Conservation (phyloP, 2,888 invertebrate genomes). For the Trachelus iudaicus region DNA sequence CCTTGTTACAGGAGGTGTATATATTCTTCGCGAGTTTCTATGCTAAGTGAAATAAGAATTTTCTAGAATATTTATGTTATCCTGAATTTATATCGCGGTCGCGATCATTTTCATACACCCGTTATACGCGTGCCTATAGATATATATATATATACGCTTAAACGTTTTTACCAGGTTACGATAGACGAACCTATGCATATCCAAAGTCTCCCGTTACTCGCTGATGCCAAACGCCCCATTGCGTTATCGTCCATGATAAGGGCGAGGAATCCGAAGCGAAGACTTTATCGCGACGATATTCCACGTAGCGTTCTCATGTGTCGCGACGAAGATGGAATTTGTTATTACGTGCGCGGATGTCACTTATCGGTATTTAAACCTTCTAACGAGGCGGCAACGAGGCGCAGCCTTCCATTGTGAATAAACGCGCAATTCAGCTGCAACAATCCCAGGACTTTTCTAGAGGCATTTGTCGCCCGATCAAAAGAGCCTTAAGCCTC, state of each 20-base stretch:
- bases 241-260: background rate
- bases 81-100: background rate
- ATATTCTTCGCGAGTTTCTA: background rate
- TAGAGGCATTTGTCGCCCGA: too few species aligned
- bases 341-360: background rate
- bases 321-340: background rate
- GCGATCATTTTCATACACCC: background rate
- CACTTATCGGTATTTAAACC: background rate
- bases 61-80: background rate
- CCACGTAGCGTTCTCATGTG: background rate
- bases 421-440: too few species aligned
- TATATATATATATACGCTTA: background rate
- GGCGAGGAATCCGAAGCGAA: background rate
- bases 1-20: background rate
- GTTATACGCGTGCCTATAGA: background rate
- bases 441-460: too few species aligned
- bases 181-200: background rate
- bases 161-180: background rate
- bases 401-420: background rate
- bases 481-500: too few species aligned
- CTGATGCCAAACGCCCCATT: background rate
- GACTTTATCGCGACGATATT: background rate
- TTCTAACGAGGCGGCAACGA: background rate
- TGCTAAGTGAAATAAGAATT: background rate
- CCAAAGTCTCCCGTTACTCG: background rate